These are phyloP conservation scores for Myripristis jacobus DNA, from an alignment of 2,797 vertebrate species.

Conservation along the genomic window DNA sequence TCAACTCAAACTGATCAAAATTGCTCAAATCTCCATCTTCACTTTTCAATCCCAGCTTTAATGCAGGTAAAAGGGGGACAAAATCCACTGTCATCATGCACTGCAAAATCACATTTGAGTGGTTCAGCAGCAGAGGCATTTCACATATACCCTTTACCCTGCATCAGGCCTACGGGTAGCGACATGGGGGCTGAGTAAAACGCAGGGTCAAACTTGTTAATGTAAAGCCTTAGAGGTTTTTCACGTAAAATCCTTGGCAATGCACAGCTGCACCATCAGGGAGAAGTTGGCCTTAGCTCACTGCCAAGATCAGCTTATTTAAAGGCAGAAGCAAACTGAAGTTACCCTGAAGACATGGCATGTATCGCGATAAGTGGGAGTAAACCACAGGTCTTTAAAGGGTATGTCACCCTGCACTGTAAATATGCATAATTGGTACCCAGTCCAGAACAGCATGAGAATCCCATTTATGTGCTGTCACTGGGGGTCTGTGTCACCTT, in stretches of 20 bases:
- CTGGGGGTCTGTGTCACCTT: background rate
- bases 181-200: too few relatives aligned
- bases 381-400: background rate
- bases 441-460: background rate
- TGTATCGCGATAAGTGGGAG: too few relatives aligned
- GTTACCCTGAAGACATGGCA: background rate
- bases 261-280: background rate
- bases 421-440: constrained; percentile 5
- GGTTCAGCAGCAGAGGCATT: too few relatives aligned
- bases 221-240: too few relatives aligned
- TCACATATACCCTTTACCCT: background rate
- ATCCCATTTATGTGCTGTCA: background rate
- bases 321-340: constrained; percentile 8
- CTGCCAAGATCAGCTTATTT: background rate
- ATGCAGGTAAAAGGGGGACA: too few relatives aligned
- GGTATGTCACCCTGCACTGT: background rate
- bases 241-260: background rate
- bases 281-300: background rate
- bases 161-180: background rate
- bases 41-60: too few relatives aligned
- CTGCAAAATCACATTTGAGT: too few relatives aligned
- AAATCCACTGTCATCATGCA: too few relatives aligned
- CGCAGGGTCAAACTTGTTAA: too few relatives aligned
- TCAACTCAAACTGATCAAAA: too few relatives aligned
- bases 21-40: too few relatives aligned